Evolutionary conservation across 1,140 invertebrate genomes (phyloP), one percentile per base, ranked within the genome.

Genomic region (Trachelipus rathkii): DNA sequence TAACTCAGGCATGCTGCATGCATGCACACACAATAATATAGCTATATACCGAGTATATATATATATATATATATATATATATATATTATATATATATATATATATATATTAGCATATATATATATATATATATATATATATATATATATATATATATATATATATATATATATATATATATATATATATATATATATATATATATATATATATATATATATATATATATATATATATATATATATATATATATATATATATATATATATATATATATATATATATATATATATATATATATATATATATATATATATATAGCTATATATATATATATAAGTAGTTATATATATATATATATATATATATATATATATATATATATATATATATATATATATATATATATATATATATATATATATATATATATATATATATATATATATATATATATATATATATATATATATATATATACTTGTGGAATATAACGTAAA

Each of bases 401-500:
- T 24, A 70, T 24, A 70, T 13, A 70, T 24, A 70, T 24, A 70
- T 24, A 21, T 70, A 19, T 24, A 70, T 24, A 70, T 24, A 70
- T 24, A 70, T 24, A 70, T 24, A 70, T 24, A 70, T 24, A 70
- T 24, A 70, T 24, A 70, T 24, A 70, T 24, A 70, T 24, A 70
- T 24, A 70, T 24, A 70, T 24, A 70, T 70, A 19, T 24, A 70
- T 24, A 44, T 33, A 71, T 13, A 33, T 33, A 71, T n/a, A 71
- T 71, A 71, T n/a, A 71, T 43, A 44, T 10, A 71, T 43, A 71
- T n/a, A 71, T 43, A 71, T n/a, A 71, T n/a, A 33, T 33, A 33
- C 6, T 3, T 33, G 33, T 6, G 6, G 33, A 33, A 6, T 6
- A 33, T 33, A 33, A 33, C 2, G 33, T 6, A 33, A 3, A 33